These are phyloP conservation scores for Hemiscyllium ocellatum DNA, from an alignment of 2,113 vertebrate genomes.

Conservation along the genomic window DNA sequence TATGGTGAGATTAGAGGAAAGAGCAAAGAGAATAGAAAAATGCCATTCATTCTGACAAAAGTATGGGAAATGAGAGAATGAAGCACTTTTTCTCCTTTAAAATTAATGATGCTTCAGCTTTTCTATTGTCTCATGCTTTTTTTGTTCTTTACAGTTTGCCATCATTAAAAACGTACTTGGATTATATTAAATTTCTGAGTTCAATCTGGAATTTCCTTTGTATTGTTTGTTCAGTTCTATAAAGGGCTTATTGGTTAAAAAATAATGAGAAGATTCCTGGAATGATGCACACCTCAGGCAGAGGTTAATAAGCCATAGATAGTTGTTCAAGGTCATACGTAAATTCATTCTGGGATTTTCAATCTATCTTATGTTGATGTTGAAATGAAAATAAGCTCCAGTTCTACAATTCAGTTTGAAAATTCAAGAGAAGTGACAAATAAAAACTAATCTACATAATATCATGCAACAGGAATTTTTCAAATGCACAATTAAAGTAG, in stretches of 20 bases:
- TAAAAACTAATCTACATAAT: background rate
- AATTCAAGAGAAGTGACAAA: background rate
- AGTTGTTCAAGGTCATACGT: background rate
- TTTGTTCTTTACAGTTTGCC: background rate
- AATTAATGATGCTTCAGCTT: background rate
- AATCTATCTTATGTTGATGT: background rate
- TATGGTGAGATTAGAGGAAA: background rate
- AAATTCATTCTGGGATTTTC: background rate
- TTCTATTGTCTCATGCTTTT: background rate
- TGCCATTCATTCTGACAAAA: background rate
- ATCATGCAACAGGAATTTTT: background rate
- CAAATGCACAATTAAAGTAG: background rate
- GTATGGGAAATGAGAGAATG: background rate
- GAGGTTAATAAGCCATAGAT: background rate
- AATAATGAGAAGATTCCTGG: background rate
- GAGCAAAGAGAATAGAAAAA: background rate
- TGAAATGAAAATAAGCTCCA: background rate
- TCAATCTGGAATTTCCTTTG: background rate
- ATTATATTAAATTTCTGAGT: background rate
- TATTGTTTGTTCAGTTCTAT: background rate
- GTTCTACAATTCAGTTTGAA: slow-evolving; percentile 1
- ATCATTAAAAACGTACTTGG: background rate
- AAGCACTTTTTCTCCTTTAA: background rate
- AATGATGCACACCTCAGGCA: background rate
- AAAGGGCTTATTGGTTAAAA: background rate